phyloP scores from a whole-genome alignment of 2,113 vertebrate species.

The Rhinichthys klamathensis region DNA sequence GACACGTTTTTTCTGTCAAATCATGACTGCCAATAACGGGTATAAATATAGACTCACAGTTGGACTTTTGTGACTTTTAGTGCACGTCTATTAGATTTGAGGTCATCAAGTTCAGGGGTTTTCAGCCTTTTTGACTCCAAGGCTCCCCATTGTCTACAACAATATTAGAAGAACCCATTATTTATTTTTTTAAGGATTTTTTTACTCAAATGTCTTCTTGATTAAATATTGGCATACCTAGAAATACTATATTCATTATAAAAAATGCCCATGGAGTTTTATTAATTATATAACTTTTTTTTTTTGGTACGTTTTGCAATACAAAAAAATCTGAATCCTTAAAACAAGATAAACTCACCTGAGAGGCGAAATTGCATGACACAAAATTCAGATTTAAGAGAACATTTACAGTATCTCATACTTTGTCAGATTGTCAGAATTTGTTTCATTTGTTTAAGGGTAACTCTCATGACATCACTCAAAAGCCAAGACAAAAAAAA shows the following conservation, averaged over 20 bases:
- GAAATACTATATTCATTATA: not conserved
- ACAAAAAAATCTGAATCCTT: no score
- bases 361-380: no score
- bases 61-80: not conserved
- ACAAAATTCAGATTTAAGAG: no score
- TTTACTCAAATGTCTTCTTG: not conserved
- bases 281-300: not conserved
- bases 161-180: no score
- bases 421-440: no score
- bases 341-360: no score
- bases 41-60: not conserved
- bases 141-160: no score
- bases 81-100: not conserved
- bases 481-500: no score
- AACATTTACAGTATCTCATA: no score
- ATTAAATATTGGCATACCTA: not conserved
- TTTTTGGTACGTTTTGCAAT: no score
- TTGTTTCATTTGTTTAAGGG: no score
- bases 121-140: not conserved
- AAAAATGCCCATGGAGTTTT: not conserved
- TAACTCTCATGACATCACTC: no score
- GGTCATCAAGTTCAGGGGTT: not conserved
- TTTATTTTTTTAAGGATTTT: not conserved
- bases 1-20: not conserved
- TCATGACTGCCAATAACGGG: not conserved